A percentile compares a stretch with the other conserved stretches of the same genome.
phyloP scores from a whole-genome alignment of 1,140 invertebrate genomes.

The Dysdera silvatica region DNA sequence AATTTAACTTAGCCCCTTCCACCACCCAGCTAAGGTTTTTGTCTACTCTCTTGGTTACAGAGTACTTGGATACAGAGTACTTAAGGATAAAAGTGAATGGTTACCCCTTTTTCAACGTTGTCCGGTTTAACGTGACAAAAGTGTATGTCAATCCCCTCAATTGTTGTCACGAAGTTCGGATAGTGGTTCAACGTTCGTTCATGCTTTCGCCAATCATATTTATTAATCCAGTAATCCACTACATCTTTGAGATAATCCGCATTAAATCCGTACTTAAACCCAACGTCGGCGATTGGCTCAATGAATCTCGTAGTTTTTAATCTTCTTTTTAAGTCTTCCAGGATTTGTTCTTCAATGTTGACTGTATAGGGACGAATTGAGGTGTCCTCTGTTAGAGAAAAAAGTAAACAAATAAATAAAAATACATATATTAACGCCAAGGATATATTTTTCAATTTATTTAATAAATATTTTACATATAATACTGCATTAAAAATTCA shows the following conservation, averaged over 20 bases:
- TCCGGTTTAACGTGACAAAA: constrained; percentile 47
- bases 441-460: too few species aligned
- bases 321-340: constrained; percentile 24
- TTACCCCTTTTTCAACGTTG: too few species aligned
- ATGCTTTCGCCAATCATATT: constrained; percentile 64
- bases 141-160: constrained; percentile 66
- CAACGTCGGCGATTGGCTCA: constrained; percentile 55
- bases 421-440: too few species aligned
- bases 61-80: too few species aligned
- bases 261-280: constrained; percentile 72
- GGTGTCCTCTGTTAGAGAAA: constrained; percentile 7
- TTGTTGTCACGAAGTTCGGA: constrained; percentile 41
- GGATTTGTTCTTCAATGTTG: constrained; percentile 14
- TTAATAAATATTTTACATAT: too few species aligned
- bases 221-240: constrained; percentile 63
- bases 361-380: constrained; percentile 24
- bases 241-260: constrained; percentile 57
- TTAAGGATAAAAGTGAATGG: too few species aligned
- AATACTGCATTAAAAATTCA: too few species aligned
- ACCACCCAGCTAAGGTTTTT: too few species aligned
- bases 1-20: too few species aligned
- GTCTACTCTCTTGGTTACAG: too few species aligned
- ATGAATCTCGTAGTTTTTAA: constrained; percentile 9
- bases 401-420: too few species aligned
- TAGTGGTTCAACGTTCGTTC: constrained; percentile 53